Base-by-base conservation (phyloP, 2,113 vertebrate genomes). In the Alouatta palliata region DNA sequence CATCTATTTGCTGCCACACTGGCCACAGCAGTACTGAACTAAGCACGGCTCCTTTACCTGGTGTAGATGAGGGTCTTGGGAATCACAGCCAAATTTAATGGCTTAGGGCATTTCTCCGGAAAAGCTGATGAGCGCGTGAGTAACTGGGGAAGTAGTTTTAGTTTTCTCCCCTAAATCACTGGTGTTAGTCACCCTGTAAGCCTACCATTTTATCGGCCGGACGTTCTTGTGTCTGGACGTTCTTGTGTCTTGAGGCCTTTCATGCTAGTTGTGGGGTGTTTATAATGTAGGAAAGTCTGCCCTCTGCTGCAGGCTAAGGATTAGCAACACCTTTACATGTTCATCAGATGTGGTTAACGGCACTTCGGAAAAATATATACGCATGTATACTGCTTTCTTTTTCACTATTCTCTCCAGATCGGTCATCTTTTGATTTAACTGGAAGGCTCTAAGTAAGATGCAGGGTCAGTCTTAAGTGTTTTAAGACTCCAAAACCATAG, bases 271-370 rank as follows among this genome's bases (percentile, higher is more conserved):
- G 92, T 0, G 4, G 96, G 86, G 45, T 97, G 86, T 94, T 98
- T 97, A 98, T 98, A 98, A 97, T 0, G 3, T 97, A 97, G 98
- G 96, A 98, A 98, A 98, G 98, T 95, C 98, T 98, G 98, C 98
- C 98, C 98, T 98, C 98, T 98, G 96, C 98, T 98, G 98, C 97
- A 98, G 96, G 85, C 40, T 97, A 37, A 70, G 94, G 89, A 96
- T 93, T 97, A 98, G 86, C 79, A 89, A 89, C 5, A 47, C 70
- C 88, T 87, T n/a, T 35, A 91, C 25, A 95, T 88, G 89, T 96
- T 58, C 32, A 49, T 43, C 35, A 73, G 86, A 0, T 0, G n/a
- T 1, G 30, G 82, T 73, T 81, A 94, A 68, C 37, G 47, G 70
- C 23, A 91, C 14, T 3, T 2, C 68, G 79, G 75, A 12, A 47